Evolutionary conservation across 2,797 vertebrate genomes (phyloP).

Genomic region (Pogonophryne albipinna): DNA sequence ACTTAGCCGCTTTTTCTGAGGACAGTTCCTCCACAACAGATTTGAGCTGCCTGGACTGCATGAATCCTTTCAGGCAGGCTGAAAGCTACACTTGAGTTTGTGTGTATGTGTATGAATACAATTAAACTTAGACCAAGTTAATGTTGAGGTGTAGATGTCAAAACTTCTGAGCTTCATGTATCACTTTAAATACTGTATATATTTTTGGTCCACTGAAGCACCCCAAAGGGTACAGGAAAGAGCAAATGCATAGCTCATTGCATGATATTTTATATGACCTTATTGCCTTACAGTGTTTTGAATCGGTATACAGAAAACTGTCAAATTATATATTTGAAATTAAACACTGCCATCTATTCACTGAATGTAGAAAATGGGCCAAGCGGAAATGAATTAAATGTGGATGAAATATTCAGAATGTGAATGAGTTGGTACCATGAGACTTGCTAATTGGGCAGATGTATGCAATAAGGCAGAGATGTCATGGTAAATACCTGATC

Average conservation of each 20-base stretch:
- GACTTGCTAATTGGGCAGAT: constrained; percentile 79
- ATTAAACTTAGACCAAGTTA: not conserved
- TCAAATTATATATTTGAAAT: not conserved
- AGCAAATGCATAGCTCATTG: not conserved
- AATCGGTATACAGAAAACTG: not conserved
- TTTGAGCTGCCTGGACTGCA: constrained; percentile 32
- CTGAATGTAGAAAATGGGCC: constrained; percentile 39
- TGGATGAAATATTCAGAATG: constrained; percentile 71
- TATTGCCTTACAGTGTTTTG: not conserved
- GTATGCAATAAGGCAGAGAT: constrained; percentile 78
- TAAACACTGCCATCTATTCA: constrained; percentile 19
- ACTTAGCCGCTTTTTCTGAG: constrained; percentile 48
- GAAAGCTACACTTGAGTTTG: constrained; percentile 52
- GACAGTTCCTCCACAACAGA: constrained; percentile 63
- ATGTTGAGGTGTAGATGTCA: not conserved
- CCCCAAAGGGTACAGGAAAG: not conserved
- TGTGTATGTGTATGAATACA: not conserved
- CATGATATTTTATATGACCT: not conserved
- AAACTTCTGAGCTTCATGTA: not conserved
- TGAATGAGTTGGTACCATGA: constrained; percentile 60
- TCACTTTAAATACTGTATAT: not conserved
- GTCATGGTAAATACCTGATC: constrained; percentile 80
- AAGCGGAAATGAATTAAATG: constrained; percentile 64
- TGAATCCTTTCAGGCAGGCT: constrained; percentile 40
- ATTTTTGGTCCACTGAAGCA: not conserved